Evolutionary conservation across 2,888 invertebrate species (phyloP).

Genomic region (Phoenoteleia sp.): DNA sequence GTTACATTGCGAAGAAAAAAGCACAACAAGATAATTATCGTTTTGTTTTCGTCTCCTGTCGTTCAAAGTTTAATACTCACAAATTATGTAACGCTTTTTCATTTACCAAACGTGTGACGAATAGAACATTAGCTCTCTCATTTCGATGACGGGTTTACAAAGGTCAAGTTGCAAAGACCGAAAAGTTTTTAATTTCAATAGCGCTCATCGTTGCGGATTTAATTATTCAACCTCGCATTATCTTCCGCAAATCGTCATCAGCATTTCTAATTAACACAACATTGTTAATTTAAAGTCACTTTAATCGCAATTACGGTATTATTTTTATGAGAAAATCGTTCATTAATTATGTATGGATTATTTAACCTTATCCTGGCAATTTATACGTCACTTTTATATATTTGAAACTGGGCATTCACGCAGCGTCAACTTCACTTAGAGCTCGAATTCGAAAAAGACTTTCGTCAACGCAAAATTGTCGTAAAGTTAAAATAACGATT

Average conservation of each 20-base stretch:
- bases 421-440: constrained; percentile 42
- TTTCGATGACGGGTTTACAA: constrained; percentile 18
- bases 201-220: not conserved
- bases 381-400: constrained; percentile 2
- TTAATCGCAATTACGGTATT: too few relatives aligned
- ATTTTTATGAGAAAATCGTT: too few relatives aligned
- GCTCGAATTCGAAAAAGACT: constrained; percentile 17
- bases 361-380: not conserved
- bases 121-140: constrained; percentile 29
- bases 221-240: constrained; percentile 14
- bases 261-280: too few relatives aligned
- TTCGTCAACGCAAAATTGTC: constrained; percentile 28
- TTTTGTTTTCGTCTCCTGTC: constrained; percentile 21
- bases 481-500: constrained; percentile 53
- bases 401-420: too few relatives aligned
- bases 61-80: constrained; percentile 37
- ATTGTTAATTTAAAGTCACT: too few relatives aligned
- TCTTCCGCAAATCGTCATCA: not conserved
- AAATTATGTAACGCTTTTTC: constrained; percentile 47
- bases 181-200: constrained; percentile 6
- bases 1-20: too few relatives aligned
- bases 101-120: constrained; percentile 41
- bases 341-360: too few relatives aligned
- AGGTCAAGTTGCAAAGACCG: constrained; percentile 30
- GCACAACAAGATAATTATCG: too few relatives aligned